phyloP scores from a whole-genome alignment of 2,888 invertebrate species.

The Hemicrepidius hirtus region DNA sequence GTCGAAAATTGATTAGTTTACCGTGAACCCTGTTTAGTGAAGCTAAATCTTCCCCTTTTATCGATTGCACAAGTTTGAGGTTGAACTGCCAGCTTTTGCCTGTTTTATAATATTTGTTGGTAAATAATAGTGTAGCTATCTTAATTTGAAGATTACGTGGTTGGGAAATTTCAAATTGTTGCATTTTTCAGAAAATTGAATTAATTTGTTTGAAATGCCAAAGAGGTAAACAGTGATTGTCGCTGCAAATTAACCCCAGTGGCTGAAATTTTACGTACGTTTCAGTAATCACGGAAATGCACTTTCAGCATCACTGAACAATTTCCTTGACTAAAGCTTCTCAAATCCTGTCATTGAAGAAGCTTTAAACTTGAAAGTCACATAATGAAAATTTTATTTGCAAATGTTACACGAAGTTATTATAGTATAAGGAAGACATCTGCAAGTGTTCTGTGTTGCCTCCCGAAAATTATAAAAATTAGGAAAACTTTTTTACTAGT shows the following conservation, averaged over 20 bases:
- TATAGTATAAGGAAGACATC: no score
- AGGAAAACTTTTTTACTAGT: no score
- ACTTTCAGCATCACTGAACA: slow-evolving; percentile 12
- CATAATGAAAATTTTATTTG: not conserved
- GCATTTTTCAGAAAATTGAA: not conserved
- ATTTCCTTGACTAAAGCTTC: not conserved
- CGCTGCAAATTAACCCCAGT: not conserved
- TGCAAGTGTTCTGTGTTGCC: no score
- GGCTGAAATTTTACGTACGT: slow-evolving; percentile 10
- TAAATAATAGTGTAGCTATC: not conserved
- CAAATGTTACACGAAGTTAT: no score
- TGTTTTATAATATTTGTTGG: slow-evolving; percentile 13
- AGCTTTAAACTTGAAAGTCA: not conserved
- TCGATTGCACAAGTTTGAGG: slow-evolving; percentile 44
- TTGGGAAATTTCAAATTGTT: no score
- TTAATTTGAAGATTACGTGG: no score
- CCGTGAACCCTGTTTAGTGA: slow-evolving; percentile 28
- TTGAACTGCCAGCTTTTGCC: not conserved
- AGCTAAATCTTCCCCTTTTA: slow-evolving; percentile 55
- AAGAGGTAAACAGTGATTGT: not conserved
- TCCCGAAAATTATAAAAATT: no score
- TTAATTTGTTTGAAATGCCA: not conserved
- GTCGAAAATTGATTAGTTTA: slow-evolving; percentile 35
- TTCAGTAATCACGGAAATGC: slow-evolving; percentile 14
- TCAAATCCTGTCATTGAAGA: not conserved